Percentiles rank a stretch among this genome's conserved stretches.
Conservation (phyloP, 2,797 vertebrate species). For the Passerculus sandwichensis region DNA sequence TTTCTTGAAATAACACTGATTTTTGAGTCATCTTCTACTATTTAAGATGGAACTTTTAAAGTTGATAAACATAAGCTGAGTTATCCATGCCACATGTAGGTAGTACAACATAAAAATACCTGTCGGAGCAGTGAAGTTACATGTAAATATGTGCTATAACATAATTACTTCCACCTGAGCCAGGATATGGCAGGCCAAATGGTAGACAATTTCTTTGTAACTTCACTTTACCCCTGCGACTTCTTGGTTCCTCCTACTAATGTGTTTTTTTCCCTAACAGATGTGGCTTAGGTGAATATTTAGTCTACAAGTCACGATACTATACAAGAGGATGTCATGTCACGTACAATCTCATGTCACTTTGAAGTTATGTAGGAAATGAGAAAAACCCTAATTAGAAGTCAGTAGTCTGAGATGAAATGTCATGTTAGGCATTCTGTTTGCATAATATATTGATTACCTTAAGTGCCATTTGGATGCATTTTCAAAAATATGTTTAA, state of each 20-base stretch:
- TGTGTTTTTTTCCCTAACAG: neutral
- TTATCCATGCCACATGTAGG: neutral
- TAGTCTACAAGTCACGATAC: neutral
- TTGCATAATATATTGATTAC: neutral
- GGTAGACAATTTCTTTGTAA: neutral
- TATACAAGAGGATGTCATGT: neutral
- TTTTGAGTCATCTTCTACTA: neutral
- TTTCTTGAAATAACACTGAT: constrained; percentile 6
- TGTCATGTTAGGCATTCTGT: neutral
- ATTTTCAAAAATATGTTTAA: neutral
- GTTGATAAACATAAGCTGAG: neutral
- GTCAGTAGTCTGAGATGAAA: neutral
- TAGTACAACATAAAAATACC: neutral
- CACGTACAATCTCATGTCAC: neutral
- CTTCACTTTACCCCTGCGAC: neutral
- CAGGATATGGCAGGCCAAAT: neutral
- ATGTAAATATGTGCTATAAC: neutral
- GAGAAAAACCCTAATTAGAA: neutral
- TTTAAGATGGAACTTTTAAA: neutral
- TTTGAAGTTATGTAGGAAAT: neutral
- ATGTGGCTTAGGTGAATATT: neutral
- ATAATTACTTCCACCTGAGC: neutral
- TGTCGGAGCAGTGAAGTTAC: neutral
- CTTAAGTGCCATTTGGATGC: neutral
- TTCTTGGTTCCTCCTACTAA: neutral